Base-by-base conservation (phyloP, 2,797 vertebrate genomes). In the Sciurus vulgaris region DNA sequence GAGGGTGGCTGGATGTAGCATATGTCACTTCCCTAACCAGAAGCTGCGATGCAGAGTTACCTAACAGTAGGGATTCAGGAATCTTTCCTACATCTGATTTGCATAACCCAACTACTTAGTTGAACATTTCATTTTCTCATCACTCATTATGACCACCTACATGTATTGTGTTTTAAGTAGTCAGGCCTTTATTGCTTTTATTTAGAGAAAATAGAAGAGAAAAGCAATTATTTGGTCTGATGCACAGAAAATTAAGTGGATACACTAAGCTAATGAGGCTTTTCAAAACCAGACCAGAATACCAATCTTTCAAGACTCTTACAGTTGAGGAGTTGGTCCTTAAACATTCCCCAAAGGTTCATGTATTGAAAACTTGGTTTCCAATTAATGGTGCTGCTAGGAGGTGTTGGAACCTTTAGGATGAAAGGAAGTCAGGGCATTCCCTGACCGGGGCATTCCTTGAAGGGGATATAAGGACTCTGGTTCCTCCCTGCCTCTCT, bases 181-280 rank as follows among this genome's bases (percentile, higher is more conserved):
- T 56, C 35, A 74, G 38, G 24, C 2, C 26, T 94, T 87, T 70
- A 69, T 59, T 72, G 6, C 82, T 94, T 77, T 74, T 49, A 78
- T 73, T 69, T 81, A 35, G 24, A 47, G n/a, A 65, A 94, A 65
- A 78, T 2, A 65, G 17, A 14, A 10, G 22, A 28, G 15, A 76
- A 35, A 67, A 77, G 30, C 30, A 93, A 82, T 88, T 70, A 93
- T 91, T 79, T 86, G 63, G 54, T 83, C 38, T 79, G 59, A 85
- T 61, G 30, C 49, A 90, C 81, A 93, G 63, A 83, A 63, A 92
- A 77, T 78, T 73, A 85, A 94, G 61, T 70, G 38, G 22, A 28
- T 91, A 63, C 41, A 61, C 38, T 93, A 24, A 54, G 59, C 28
- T 81, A 90, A 78, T 96, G 87, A 94, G 65, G 35, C n/a, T 79